These are phyloP conservation scores for Morelia viridis DNA, from an alignment of 2,797 vertebrate species.

Conservation along the genomic window DNA sequence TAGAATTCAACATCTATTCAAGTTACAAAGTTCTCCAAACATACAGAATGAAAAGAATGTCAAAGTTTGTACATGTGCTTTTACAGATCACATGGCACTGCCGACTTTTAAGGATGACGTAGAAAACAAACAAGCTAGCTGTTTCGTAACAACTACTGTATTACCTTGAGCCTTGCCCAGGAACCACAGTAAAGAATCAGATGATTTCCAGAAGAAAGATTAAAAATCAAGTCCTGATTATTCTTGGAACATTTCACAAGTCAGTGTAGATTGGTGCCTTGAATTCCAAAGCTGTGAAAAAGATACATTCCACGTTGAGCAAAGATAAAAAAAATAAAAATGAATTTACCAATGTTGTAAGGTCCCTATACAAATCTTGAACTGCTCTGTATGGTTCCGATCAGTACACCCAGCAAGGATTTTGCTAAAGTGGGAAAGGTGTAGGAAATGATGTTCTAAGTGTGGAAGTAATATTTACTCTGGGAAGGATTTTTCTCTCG, in stretches of 20 bases:
- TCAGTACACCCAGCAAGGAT: not conserved
- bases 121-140: constrained; percentile 17
- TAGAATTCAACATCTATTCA: not conserved
- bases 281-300: not conserved
- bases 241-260: not conserved
- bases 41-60: not conserved
- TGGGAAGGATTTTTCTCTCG: not conserved
- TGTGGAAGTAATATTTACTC: not conserved
- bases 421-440: not conserved
- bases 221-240: not conserved
- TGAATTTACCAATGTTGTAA: not conserved
- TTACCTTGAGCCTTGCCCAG: not conserved
- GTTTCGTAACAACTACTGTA: not conserved
- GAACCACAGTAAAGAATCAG: not conserved
- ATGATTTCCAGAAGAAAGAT: not conserved
- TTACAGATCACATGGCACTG: not conserved
- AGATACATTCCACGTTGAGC: not conserved
- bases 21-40: not conserved
- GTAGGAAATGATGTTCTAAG: not conserved
- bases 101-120: constrained; percentile 1
- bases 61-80: not conserved
- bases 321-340: not conserved
- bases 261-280: not conserved
- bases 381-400: not conserved
- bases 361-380: not conserved